A percentile compares a stretch with the other conserved stretches of the same genome.
Evolutionary conservation across 1,140 invertebrate genomes (phyloP).

Genomic region (Eupristina koningsbergeri): DNA sequence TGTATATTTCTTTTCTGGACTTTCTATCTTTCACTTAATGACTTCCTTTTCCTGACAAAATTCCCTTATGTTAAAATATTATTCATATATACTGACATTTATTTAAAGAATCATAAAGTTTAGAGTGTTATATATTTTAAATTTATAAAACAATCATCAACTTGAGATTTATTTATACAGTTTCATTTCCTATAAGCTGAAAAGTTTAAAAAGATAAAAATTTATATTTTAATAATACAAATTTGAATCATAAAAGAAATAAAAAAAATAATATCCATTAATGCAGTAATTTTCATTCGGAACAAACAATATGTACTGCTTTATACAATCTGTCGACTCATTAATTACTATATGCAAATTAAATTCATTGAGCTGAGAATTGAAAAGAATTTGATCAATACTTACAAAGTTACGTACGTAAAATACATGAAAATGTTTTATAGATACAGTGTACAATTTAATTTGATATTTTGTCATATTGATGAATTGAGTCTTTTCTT

Average conservation of each 20-base stretch:
- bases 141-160: neutral
- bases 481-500: neutral
- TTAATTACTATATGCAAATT: constrained; percentile 1
- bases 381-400: neutral
- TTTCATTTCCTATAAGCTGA: neutral
- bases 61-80: neutral
- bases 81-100: constrained; percentile 2
- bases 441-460: constrained; percentile 4
- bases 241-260: no score
- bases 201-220: neutral
- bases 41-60: neutral
- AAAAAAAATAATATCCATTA: no score
- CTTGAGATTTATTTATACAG: neutral
- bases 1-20: neutral
- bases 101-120: neutral
- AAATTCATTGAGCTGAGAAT: neutral
- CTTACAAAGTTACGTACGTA: neutral
- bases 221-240: neutral
- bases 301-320: neutral
- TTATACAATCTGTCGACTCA: neutral
- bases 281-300: neutral
- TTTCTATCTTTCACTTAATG: constrained; percentile 9
- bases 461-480: constrained; percentile 1
- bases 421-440: neutral
- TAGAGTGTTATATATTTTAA: neutral